A percentile compares a stretch with the other conserved stretches of the same genome.
Conservation (phyloP, 2,797 vertebrate species). For the Poeciliopsis paucimaculata region DNA sequence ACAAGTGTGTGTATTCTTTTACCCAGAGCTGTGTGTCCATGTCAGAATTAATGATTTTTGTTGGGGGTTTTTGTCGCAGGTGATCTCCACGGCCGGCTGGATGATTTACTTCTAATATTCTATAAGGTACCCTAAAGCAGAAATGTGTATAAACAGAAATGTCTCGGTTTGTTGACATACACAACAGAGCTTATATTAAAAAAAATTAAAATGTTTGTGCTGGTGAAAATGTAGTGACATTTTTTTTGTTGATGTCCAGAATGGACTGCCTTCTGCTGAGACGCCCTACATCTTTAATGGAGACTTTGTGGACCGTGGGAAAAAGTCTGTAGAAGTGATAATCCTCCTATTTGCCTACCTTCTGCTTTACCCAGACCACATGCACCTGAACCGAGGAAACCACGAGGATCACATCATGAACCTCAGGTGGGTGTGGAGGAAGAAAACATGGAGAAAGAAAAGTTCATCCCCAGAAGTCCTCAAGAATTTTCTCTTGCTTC, state of each 20-base stretch:
- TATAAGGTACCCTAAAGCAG: conserved; percentile 86
- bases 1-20: not conserved
- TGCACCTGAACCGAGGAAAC: conserved; percentile 96
- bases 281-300: conserved; percentile 95
- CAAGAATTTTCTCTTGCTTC: conserved; percentile 59
- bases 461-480: not conserved
- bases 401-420: conserved; percentile 98
- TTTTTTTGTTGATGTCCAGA: conserved; percentile 76
- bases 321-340: conserved; percentile 92
- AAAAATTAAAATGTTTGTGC: not conserved
- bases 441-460: not conserved
- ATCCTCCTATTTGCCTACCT: conserved; percentile 91
- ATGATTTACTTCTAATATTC: conserved; percentile 96
- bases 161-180: not conserved
- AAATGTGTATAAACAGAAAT: not conserved
- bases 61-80: conserved; percentile 72
- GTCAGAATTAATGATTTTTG: not conserved
- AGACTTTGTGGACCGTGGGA: conserved; percentile 96
- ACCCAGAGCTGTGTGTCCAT: not conserved
- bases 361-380: conserved; percentile 90
- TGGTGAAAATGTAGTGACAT: not conserved
- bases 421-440: conserved; percentile 80
- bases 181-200: not conserved
- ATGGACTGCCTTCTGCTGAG: conserved; percentile 91
- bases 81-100: conserved; percentile 94